A percentile compares a stretch with the other conserved stretches of the same genome.
These are phyloP conservation scores for Caiman crocodilus DNA, from an alignment of 2,797 vertebrate genomes.

Conservation along the genomic window DNA sequence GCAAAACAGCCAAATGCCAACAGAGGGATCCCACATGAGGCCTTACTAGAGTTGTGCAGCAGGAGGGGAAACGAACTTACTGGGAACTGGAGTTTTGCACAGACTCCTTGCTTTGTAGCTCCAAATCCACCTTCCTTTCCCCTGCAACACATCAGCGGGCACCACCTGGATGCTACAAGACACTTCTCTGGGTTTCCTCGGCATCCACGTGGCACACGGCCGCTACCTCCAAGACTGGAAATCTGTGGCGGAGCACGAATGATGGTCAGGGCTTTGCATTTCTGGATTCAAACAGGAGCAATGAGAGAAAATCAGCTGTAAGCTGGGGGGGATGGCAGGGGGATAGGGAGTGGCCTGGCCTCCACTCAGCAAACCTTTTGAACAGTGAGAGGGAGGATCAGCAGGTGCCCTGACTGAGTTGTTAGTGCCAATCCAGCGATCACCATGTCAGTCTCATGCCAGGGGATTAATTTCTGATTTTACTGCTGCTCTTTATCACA, in stretches of 20 bases:
- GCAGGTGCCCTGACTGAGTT: not conserved
- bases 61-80: not conserved
- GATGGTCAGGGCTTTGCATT: accelerated
- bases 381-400: accelerated
- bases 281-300: accelerated
- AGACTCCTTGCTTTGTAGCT: accelerated
- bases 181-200: not conserved
- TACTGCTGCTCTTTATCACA: not conserved
- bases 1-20: accelerated
- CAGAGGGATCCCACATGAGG: not conserved
- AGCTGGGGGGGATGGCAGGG: not conserved
- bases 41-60: not conserved
- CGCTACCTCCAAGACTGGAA: accelerated
- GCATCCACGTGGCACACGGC: not conserved
- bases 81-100: accelerated
- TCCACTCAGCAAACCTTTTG: not conserved
- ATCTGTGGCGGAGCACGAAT: not conserved
- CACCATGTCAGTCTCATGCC: not conserved
- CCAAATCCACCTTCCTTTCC: not conserved
- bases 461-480: slow-evolving; percentile 12
- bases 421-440: not conserved
- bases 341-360: not conserved
- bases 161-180: no score
- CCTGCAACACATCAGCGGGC: accelerated
- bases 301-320: not conserved